Evolutionary conservation across 2,113 vertebrate genomes (phyloP), one percentile per base, ranked within the genome.

Genomic region (Haemorhous mexicanus): DNA sequence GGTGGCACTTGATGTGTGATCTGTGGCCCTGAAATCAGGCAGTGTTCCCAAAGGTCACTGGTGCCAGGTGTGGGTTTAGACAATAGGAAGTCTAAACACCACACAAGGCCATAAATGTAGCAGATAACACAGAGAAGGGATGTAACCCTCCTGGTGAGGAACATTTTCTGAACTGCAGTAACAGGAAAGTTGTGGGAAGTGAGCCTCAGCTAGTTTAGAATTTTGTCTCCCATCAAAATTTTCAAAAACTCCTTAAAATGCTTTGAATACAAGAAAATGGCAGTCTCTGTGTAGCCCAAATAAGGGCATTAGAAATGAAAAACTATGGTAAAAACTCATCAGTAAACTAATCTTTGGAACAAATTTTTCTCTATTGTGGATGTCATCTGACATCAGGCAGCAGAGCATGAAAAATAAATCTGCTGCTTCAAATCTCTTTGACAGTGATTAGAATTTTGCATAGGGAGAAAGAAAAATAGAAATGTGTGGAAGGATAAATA

Each of bases 331-430:
- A 80, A 95, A 95, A 64, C 84, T 82, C 81, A 95, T 85, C 78
- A 95, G 78, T 79, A 93, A 93, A 87, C 89, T 96, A 83, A 95
- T 95, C 78, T 91, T 69, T 33, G 67, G 77, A 95, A 90, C 78
- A 1, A 91, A 41, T 95, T 91, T 91, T 87, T 70, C 70, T 91
- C 63, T 66, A n/a, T 73, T 87, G 74, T 91, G 84, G 16, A 23
- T 69, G 70, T 76, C 95, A 83, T n/a, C 94, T 95, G 94, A 93
- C 87, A 95, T 86, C 82, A 70, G 75, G 90, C 94, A 93, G 78
- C 74, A 66, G 67, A 89, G 70, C 11, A 2, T 93, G 95, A 89
- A 94, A 91, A 95, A 83, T 82, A 80, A 93, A 85, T 85, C 84
- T 83, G 59, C 78, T 93, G 46, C 87, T 79, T 91, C 78, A 43